These are phyloP conservation scores for Eremophila alpestris DNA, from an alignment of 2,797 vertebrate species.

Conservation along the genomic window DNA sequence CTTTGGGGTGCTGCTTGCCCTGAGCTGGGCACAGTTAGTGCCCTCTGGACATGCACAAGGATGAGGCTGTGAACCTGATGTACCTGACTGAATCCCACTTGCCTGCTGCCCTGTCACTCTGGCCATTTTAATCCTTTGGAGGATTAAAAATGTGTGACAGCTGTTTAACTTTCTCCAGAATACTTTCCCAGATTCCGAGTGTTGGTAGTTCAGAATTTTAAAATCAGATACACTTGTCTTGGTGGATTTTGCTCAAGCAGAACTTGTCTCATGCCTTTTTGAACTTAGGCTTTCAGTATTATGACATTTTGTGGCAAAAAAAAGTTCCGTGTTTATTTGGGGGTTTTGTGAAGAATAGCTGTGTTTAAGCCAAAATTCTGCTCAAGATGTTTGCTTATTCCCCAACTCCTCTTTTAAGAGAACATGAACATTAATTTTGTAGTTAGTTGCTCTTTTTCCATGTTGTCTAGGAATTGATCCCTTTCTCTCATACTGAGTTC, in stretches of 20 bases:
- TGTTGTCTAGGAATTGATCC: rapidly evolving
- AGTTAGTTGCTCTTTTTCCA: not conserved
- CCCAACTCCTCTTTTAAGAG: not conserved
- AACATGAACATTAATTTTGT: not conserved
- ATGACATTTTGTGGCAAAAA: not conserved
- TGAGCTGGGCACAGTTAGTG: not conserved
- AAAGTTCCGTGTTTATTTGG: not conserved
- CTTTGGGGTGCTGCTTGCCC: not conserved
- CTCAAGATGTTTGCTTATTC: not conserved
- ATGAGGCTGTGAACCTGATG: rapidly evolving
- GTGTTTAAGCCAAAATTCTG: not conserved
- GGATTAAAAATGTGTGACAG: rapidly evolving
- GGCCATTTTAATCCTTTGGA: not conserved
- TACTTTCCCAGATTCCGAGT: not conserved
- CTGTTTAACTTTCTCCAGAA: not conserved
- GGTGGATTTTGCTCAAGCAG: not conserved
- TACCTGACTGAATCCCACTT: not conserved
- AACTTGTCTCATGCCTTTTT: not conserved
- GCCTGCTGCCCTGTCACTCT: not conserved
- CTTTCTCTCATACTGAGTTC: not conserved
- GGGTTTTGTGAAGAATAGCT: not conserved
- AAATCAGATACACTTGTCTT: not conserved
- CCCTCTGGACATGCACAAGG: not conserved
- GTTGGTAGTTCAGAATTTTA: not conserved
- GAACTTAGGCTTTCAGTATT: not conserved